Evolutionary conservation across 2,888 invertebrate species (phyloP), one percentile per base, ranked within the genome.

Genomic region (Strigamia crassipes): DNA sequence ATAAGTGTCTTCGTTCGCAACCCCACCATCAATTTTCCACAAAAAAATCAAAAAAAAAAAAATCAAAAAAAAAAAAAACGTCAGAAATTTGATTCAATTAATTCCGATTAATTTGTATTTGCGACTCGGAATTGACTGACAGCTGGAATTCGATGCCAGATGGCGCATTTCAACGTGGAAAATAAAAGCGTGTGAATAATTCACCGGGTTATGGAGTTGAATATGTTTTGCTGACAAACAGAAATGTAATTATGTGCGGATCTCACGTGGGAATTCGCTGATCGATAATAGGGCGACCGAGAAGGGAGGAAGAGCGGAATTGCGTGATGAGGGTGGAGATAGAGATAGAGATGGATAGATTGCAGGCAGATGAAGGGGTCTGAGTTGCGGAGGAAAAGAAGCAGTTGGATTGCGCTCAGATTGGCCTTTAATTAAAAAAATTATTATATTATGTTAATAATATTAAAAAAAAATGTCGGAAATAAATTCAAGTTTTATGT

Each of bases 181-280:
- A 66, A 46, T 46, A n/a, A 12, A n/a, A n/a, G 1, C n/a, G 18
- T 21, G 61, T 66, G 61, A 66, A 66, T 66, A 66, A 66, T 66
- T 66, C 18, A 66, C 23, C 5, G 21, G 23, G 61, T 18, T 38
- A 38, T 66, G 61, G 61, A 66, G n/a, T 66, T 66, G 61, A 66
- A 66, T 66, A 66, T 66, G 21, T 18, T 66, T 66, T 66, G 61
- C 61, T 66, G 61, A 66, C 61, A 66, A 66, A 66, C 61, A 66
- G 61, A 66, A 66, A 66, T 66, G 61, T 66, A 66, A 66, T 66
- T 66, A 66, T 66, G 61, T 66, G 21, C 18, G n/a, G 61, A 66
- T 66, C 61, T 66, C 61, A 21, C 18, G 61, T 21, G 61, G 61
- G 61, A 66, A 66, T 66, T 18, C 61, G 61, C 21, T 66, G 61